These are phyloP conservation scores for Metaphire vulgaris DNA, from an alignment of 1,140 invertebrate species.

Conservation along the genomic window DNA sequence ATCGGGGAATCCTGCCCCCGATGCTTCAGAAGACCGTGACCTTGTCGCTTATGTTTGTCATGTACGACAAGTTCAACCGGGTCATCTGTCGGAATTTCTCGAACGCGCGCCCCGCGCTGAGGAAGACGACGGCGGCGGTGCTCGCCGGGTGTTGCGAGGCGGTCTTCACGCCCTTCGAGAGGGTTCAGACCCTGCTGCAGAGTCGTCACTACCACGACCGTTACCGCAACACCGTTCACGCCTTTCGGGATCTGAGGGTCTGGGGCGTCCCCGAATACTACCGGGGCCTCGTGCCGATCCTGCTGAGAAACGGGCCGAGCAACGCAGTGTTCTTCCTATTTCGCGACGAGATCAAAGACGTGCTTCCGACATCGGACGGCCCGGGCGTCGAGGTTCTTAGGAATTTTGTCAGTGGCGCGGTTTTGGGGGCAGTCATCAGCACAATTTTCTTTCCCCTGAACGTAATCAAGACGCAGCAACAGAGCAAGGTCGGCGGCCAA, in stretches of 20 bases:
- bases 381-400: conserved; percentile 30
- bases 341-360: conserved; percentile 64
- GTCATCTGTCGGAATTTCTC: conserved; percentile 55
- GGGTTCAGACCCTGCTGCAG: conserved; percentile 87
- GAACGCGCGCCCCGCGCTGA: conserved; percentile 33
- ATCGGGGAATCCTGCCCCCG: conserved; percentile 88
- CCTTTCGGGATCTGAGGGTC: conserved; percentile 62
- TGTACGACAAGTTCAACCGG: conserved; percentile 75
- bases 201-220: conserved; percentile 73
- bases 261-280: conserved; percentile 64
- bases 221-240: conserved; percentile 82
- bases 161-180: conserved; percentile 80
- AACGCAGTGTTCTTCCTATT: conserved; percentile 87
- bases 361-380: conserved; percentile 53
- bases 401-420: conserved; percentile 85
- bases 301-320: conserved; percentile 75
- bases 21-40: conserved; percentile 86
- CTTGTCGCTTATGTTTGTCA: conserved; percentile 90
- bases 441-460: conserved; percentile 96
- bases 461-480: conserved; percentile 92
- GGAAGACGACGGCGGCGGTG: conserved; percentile 67
- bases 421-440: conserved; percentile 85
- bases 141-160: conserved; percentile 74
- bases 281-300: conserved; percentile 65
- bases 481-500: conserved; percentile 79